Evolutionary conservation across 1,140 invertebrate genomes (phyloP).

Genomic region (Calephelis nemesis): DNA sequence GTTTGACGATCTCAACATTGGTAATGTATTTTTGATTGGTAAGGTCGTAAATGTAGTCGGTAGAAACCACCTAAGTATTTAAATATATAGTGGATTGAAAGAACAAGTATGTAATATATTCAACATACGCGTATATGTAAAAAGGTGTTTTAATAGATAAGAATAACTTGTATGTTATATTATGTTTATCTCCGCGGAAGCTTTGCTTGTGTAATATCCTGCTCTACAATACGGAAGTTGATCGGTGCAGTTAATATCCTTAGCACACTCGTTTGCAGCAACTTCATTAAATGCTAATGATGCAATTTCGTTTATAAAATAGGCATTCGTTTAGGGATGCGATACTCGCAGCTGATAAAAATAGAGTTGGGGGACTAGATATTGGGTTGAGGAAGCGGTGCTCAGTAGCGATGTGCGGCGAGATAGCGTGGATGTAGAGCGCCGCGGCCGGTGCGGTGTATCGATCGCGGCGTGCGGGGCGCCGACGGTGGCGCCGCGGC

Average conservation of each 20-base stretch:
- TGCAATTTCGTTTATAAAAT: conserved; percentile 5
- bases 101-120: too few species aligned
- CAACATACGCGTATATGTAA: background rate
- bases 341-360: background rate
- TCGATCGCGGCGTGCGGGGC: conserved; percentile 40
- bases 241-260: conserved; percentile 1
- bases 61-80: too few species aligned
- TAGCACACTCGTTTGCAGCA: conserved; percentile 2
- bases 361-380: conserved; percentile 8
- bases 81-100: too few species aligned
- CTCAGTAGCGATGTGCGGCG: conserved; percentile 13
- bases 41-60: too few species aligned
- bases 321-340: background rate
- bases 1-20: too few species aligned
- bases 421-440: conserved; percentile 24
- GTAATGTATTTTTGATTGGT: too few species aligned
- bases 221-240: background rate
- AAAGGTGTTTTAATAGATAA: background rate
- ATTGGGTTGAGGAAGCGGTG: conserved; percentile 7
- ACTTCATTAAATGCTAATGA: conserved; percentile 7
- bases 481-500: conserved; percentile 53
- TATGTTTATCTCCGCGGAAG: background rate
- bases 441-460: conserved; percentile 38
- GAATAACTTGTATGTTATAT: background rate
- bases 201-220: conserved; percentile 3